These are phyloP conservation scores for Stenoptilia bipunctidactyla DNA, from an alignment of 2,888 invertebrate genomes.

Conservation along the genomic window DNA sequence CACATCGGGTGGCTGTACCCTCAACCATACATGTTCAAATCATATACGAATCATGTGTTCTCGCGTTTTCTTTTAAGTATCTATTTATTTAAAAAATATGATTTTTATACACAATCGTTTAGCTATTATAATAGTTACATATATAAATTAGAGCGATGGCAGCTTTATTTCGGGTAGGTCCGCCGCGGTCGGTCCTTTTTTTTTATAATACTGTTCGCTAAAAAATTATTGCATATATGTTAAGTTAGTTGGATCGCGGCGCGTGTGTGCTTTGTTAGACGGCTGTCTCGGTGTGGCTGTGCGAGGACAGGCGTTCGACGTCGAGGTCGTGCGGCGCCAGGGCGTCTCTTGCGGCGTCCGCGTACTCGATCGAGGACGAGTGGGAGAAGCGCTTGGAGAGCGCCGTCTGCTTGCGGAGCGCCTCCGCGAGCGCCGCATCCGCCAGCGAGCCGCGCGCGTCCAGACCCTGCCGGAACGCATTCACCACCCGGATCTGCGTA, in stretches of 20 bases:
- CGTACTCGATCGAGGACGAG: constrained; percentile 90
- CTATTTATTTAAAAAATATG: constrained; percentile 42
- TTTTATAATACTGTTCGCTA: constrained; percentile 7
- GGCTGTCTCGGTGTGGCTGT: constrained; percentile 95
- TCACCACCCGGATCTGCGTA: constrained; percentile 99
- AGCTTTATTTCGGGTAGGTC: constrained; percentile 23
- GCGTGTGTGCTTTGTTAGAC: too few species aligned
- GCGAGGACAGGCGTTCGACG: constrained; percentile 91
- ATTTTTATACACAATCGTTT: constrained; percentile 46
- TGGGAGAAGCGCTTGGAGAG: constrained; percentile 92
- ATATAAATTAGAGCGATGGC: constrained; percentile 42
- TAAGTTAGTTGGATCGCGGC: too few species aligned
- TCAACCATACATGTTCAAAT: constrained; percentile 31
- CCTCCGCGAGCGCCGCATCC: constrained; percentile 93
- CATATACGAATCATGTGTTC: constrained; percentile 41
- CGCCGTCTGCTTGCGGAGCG: constrained; percentile 93
- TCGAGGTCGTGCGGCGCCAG: constrained; percentile 92
- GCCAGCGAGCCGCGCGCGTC: constrained; percentile 95
- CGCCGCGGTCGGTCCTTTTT: constrained; percentile 9
- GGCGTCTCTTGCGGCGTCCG: constrained; percentile 88
- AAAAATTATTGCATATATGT: constrained; percentile 27
- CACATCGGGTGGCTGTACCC: constrained; percentile 20
- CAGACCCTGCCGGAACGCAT: constrained; percentile 99
- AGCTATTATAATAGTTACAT: constrained; percentile 9
- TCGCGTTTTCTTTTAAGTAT: constrained; percentile 27